Evolutionary conservation across 2,888 invertebrate species (phyloP).

Genomic region (Cacoxenus indagator): DNA sequence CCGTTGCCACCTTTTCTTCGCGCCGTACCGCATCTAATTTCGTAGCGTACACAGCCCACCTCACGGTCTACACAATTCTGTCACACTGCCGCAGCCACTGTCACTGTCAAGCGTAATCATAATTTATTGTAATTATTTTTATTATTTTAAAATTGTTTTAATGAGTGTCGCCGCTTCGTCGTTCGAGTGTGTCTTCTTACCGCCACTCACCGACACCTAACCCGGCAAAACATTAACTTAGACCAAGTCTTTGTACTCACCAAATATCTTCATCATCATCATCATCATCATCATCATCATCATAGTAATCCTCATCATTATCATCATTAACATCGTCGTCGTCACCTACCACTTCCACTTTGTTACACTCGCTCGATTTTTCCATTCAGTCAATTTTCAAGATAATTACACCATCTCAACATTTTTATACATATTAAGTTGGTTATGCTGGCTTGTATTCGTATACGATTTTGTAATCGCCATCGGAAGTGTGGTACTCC

Average conservation of each 20-base stretch:
- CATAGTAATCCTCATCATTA: neutral
- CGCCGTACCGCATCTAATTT: neutral
- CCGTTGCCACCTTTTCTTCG: neutral
- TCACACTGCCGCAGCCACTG: constrained; percentile 43
- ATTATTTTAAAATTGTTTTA: constrained; percentile 65
- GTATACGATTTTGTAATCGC: constrained; percentile 6
- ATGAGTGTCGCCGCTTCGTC: constrained; percentile 43
- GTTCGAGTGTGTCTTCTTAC: too few species aligned
- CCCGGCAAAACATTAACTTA: too few species aligned
- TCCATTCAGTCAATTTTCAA: constrained; percentile 14
- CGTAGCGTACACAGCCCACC: too few species aligned
- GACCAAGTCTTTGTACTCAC: too few species aligned
- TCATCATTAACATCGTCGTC: neutral
- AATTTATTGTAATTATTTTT: constrained; percentile 66
- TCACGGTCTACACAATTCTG: neutral
- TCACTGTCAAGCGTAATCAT: constrained; percentile 65
- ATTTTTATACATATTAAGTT: neutral
- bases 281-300: neutral
- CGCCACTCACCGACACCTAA: too few species aligned
- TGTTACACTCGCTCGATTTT: neutral
- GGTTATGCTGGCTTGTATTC: neutral
- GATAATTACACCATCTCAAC: constrained; percentile 1
- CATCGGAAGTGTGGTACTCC: neutral
- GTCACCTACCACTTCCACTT: constrained; percentile 6
- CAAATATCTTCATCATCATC: constrained; percentile 34